Evolutionary conservation across 2,797 vertebrate species (phyloP).

Genomic region (Cuculus canorus): DNA sequence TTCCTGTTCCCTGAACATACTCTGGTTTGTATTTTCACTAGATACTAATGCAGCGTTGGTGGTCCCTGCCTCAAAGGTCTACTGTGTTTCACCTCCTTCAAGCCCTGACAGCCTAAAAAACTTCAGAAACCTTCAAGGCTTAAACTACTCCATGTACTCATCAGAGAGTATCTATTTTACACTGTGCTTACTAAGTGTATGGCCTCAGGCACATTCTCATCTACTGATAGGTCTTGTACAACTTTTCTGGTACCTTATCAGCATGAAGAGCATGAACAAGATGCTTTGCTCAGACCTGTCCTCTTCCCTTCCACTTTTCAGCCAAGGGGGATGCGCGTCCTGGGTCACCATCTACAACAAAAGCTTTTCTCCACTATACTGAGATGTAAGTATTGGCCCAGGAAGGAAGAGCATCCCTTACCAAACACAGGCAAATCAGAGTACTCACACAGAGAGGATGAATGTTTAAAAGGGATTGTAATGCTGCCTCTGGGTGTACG

Average conservation of each 20-base stretch:
- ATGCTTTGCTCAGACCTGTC: slow-evolving; percentile 33
- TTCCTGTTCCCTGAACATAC: background rate
- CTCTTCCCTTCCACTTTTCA: background rate
- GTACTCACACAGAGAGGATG: fast-evolving
- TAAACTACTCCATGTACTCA: background rate
- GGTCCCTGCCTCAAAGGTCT: background rate
- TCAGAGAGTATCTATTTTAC: background rate
- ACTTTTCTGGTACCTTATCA: slow-evolving; percentile 12
- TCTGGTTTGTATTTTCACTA: background rate
- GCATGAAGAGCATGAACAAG: background rate
- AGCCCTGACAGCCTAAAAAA: background rate
- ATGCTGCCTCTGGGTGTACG: background rate
- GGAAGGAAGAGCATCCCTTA: background rate
- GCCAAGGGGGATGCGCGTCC: fast-evolving
- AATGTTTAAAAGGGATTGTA: background rate
- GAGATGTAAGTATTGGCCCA: background rate
- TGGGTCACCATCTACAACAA: background rate
- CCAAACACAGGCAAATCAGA: background rate
- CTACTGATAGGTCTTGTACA: slow-evolving; percentile 39
- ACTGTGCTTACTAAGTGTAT: background rate
- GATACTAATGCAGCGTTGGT: background rate
- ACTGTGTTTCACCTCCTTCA: background rate
- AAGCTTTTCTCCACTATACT: background rate
- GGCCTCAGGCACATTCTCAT: slow-evolving; percentile 37
- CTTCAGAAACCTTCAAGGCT: background rate